Evolutionary conservation across 2,888 invertebrate genomes (phyloP).

Genomic region (Yponomeuta sedellus): DNA sequence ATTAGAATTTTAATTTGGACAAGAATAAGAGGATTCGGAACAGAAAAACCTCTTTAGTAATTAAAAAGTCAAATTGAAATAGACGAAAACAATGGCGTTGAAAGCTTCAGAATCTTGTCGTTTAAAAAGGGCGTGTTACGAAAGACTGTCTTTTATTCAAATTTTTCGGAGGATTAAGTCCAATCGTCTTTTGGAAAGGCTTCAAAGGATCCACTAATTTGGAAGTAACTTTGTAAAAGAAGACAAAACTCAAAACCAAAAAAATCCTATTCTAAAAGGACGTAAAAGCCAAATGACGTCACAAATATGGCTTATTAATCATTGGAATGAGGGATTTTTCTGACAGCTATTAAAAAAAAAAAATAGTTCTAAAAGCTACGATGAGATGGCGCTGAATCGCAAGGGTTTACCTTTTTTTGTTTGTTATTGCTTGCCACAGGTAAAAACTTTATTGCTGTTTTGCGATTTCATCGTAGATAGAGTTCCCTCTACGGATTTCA

Average conservation of each 20-base stretch:
- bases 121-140: background rate
- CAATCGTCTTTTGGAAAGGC: background rate
- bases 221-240: background rate
- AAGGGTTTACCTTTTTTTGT: no score
- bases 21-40: background rate
- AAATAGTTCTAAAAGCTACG: no score
- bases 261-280: no score
- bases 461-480: no score
- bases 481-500: no score
- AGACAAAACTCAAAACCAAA: background rate
- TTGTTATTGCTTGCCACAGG: no score
- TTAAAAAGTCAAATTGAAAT: slow-evolving; percentile 1
- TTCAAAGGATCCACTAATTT: background rate
- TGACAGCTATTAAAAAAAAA: no score
- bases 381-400: no score
- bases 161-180: background rate
- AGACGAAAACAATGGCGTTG: background rate
- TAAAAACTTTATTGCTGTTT: no score
- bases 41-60: slow-evolving; percentile 1
- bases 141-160: background rate
- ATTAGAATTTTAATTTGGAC: background rate
- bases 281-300: no score
- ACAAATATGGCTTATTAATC: no score
- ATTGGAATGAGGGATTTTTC: no score
- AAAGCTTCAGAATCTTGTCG: background rate